These are phyloP conservation scores for Chelon labrosus DNA, from an alignment of 2,797 vertebrate species.

Conservation along the genomic window DNA sequence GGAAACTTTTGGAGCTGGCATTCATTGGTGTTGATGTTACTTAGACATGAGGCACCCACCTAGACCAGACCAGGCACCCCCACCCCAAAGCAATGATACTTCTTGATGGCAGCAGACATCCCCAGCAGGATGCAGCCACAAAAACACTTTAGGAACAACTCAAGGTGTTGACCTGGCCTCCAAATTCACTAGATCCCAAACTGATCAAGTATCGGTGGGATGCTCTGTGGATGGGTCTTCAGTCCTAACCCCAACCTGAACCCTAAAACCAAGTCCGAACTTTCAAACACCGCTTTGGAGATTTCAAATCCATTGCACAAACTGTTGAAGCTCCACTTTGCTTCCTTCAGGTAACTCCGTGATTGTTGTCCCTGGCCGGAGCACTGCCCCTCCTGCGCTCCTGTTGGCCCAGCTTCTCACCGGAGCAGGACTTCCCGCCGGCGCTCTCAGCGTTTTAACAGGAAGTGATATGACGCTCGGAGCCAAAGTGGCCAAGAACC, in stretches of 20 bases:
- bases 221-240: no score
- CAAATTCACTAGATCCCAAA: neutral
- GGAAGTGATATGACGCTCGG: constrained; percentile 78
- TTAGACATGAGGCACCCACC: no score
- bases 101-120: no score
- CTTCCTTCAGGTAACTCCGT: constrained; percentile 87
- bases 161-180: no score
- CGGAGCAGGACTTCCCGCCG: constrained; percentile 84
- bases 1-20: no score
- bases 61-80: no score
- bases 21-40: no score
- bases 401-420: constrained; percentile 89
- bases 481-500: constrained; percentile 76
- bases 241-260: neutral
- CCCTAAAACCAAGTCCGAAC: neutral
- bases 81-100: no score
- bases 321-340: neutral
- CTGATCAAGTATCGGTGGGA: no score
- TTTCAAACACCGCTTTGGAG: neutral
- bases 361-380: constrained; percentile 82
- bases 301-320: neutral
- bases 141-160: no score
- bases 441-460: constrained; percentile 88
- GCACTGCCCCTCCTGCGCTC: constrained; percentile 79
- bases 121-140: no score